These are phyloP conservation scores for Agriopis leucophaearia DNA, from an alignment of 2,888 invertebrate species.

Conservation along the genomic window DNA sequence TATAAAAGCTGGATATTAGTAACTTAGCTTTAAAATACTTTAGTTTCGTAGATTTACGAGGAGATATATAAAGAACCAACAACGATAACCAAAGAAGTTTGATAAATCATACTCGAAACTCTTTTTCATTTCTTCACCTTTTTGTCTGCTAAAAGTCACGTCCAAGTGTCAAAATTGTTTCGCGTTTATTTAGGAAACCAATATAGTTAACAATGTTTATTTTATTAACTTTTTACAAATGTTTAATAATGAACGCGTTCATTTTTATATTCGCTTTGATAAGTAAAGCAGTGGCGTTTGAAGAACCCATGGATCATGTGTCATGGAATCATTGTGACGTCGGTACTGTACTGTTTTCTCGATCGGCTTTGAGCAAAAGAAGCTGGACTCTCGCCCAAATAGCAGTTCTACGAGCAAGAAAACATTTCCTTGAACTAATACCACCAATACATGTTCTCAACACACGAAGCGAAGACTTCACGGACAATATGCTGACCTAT, in stretches of 20 bases:
- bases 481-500: constrained; percentile 61
- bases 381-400: constrained; percentile 63
- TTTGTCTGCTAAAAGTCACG: constrained; percentile 1
- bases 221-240: constrained; percentile 40
- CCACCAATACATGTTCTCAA: constrained; percentile 59
- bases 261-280: constrained; percentile 49
- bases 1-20: no score
- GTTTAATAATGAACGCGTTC: constrained; percentile 48
- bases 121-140: background rate
- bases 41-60: no score
- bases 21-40: no score
- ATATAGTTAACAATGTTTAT: constrained; percentile 63
- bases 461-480: constrained; percentile 59
- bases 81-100: background rate
- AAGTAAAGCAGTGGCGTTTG: constrained; percentile 37
- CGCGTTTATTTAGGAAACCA: constrained; percentile 46
- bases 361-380: constrained; percentile 54
- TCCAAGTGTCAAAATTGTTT: constrained; percentile 43
- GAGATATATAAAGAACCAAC: no score
- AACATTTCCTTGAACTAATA: constrained; percentile 65
- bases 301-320: constrained; percentile 29
- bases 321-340: constrained; percentile 67
- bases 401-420: constrained; percentile 63
- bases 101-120: background rate
- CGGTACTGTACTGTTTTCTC: constrained; percentile 71